Evolutionary conservation across 2,113 vertebrate genomes (phyloP).

Genomic region (Halcyon malimbica): DNA sequence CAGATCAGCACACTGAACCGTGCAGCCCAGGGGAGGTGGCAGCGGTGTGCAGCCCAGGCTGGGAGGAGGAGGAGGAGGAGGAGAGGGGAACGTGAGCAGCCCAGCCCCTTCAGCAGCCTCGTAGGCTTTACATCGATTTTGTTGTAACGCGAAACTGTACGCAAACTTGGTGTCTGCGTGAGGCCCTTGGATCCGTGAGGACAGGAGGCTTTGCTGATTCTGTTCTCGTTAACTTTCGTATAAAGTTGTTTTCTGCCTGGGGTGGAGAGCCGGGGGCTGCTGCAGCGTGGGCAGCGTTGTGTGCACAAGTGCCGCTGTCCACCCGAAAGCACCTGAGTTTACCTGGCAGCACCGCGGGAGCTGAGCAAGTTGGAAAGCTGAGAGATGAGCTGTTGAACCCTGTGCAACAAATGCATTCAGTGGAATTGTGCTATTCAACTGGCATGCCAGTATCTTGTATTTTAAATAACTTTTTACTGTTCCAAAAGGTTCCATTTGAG

Average conservation of each 20-base stretch:
- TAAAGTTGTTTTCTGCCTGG: not conserved
- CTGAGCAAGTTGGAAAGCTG: not conserved
- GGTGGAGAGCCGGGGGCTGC: not conserved
- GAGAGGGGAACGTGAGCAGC: not conserved
- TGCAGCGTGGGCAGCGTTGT: not conserved
- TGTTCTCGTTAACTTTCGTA: not conserved
- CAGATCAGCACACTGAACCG: not conserved
- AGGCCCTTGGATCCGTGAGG: not conserved
- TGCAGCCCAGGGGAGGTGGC: not conserved
- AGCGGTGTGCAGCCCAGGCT: not conserved
- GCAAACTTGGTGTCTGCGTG: not conserved
- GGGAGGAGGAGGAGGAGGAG: not conserved
- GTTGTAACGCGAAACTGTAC: not conserved
- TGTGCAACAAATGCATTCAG: not conserved
- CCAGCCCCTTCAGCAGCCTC: accelerated
- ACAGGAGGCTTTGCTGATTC: not conserved
- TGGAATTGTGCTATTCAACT: not conserved
- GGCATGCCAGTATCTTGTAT: not conserved
- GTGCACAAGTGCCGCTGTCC: not conserved
- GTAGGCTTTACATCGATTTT: not conserved
- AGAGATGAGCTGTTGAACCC: not conserved
- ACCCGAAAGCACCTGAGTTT: accelerated
- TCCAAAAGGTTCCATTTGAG: not conserved
- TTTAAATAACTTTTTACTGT: conserved; percentile 6
- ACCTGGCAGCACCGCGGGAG: not conserved